phyloP scores from a whole-genome alignment of 2,797 vertebrate species.

The Tragelaphus oryx region DNA sequence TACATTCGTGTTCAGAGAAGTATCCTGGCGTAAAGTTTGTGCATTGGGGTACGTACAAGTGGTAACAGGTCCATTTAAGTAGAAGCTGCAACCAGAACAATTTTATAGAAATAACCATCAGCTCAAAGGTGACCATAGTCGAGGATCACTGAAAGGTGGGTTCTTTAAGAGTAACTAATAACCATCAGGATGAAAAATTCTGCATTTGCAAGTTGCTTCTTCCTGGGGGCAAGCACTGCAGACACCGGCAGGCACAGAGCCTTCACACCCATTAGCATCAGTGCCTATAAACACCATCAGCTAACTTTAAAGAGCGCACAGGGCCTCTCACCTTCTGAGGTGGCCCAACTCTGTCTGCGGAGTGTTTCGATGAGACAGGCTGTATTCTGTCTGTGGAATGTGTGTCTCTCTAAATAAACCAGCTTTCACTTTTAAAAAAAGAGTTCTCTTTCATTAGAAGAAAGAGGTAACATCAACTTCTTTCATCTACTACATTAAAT shows the following conservation, averaged over 20 bases:
- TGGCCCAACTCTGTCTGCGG: neutral
- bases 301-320: neutral
- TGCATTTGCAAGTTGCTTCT: neutral
- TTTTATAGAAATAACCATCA: neutral
- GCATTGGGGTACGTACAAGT: neutral
- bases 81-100: neutral
- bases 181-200: neutral
- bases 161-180: neutral
- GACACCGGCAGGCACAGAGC: neutral
- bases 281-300: neutral
- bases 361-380: neutral
- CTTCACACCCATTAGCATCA: too few species aligned
- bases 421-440: neutral
- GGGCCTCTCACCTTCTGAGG: neutral
- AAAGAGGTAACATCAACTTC: neutral
- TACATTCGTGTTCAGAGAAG: neutral
- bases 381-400: neutral
- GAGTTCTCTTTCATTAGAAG: neutral
- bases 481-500: neutral
- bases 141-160: neutral
- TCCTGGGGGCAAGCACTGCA: neutral
- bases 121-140: neutral
- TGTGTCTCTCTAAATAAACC: neutral
- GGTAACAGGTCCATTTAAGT: neutral
- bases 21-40: neutral